These are phyloP conservation scores for Gymnothorax reevesii DNA, from an alignment of 2,797 vertebrate species.

Conservation along the genomic window DNA sequence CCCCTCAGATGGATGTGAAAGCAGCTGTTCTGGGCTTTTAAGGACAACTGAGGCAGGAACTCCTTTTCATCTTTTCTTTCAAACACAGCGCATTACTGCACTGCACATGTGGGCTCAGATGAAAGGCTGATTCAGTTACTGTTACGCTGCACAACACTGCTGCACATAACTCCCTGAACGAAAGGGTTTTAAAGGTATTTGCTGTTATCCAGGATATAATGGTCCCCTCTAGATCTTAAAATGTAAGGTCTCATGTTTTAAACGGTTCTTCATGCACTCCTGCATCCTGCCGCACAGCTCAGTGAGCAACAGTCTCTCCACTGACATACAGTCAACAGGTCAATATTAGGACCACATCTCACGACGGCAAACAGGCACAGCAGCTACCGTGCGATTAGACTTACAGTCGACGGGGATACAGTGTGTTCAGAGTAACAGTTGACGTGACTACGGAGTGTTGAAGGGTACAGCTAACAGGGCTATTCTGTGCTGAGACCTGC, in stretches of 20 bases:
- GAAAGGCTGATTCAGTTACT: not conserved
- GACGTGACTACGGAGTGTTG: too few relatives aligned
- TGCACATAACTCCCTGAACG: conserved; percentile 3
- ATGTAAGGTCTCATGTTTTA: not conserved
- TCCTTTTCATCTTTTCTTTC: not conserved
- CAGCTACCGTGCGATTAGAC: too few relatives aligned
- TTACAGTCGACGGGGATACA: too few relatives aligned
- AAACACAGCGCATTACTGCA: not conserved
- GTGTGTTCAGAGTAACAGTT: too few relatives aligned
- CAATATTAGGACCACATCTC: too few relatives aligned
- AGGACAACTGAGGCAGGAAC: conserved; percentile 6
- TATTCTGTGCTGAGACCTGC: too few relatives aligned
- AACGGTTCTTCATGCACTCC: not conserved
- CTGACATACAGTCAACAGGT: not conserved
- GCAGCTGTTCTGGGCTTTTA: conserved; percentile 15
- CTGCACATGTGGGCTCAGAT: not conserved
- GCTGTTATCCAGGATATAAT: not conserved
- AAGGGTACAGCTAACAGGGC: too few relatives aligned
- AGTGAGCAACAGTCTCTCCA: not conserved
- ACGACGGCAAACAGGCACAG: too few relatives aligned
- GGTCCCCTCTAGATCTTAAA: not conserved
- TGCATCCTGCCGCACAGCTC: not conserved
- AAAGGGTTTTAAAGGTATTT: not conserved
- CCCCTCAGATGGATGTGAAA: not conserved
- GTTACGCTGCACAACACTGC: not conserved